A percentile compares a stretch with the other conserved stretches of the same genome.
Conservation (phyloP, 2,888 invertebrate genomes). For the Aspidiotus rigidus region DNA sequence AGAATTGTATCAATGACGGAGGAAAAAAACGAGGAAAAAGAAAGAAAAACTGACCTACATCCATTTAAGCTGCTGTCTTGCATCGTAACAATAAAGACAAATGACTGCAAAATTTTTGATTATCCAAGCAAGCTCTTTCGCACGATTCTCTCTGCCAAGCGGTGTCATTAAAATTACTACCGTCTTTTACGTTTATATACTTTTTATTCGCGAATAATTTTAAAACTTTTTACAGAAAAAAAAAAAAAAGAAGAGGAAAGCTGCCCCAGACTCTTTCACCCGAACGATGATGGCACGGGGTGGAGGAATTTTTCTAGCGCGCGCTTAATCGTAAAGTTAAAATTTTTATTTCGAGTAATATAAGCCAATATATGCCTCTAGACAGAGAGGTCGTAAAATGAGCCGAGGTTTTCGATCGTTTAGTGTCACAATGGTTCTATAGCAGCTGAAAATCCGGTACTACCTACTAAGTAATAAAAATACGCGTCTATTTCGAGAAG, state of each 20-base stretch:
- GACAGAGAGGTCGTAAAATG: conserved; percentile 1
- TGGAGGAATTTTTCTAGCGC: neutral
- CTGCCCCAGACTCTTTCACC: too few relatives aligned
- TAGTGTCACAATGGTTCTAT: neutral
- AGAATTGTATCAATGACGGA: too few relatives aligned
- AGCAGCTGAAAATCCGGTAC: neutral
- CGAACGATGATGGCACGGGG: neutral
- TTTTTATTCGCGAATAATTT: conserved; percentile 2
- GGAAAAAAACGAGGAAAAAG: too few relatives aligned
- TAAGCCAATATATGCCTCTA: neutral
- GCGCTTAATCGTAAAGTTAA: neutral
- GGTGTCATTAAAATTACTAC: neutral
- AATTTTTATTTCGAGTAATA: conserved; percentile 1
- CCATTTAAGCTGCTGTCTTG: too few relatives aligned
- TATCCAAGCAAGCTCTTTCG: too few relatives aligned
- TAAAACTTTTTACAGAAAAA: neutral
- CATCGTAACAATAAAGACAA: too few relatives aligned
- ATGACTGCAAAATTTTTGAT: too few relatives aligned
- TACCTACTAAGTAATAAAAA: neutral
- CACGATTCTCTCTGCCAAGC: too few relatives aligned
- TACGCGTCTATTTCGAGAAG: neutral
- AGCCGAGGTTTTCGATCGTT: conserved; percentile 2
- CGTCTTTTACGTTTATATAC: conserved; percentile 2
- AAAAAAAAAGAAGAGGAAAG: too few relatives aligned
- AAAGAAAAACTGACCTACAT: too few relatives aligned